Evolutionary conservation across 2,888 invertebrate genomes (phyloP), one percentile per base, ranked within the genome.

Genomic region (Papilio protenor): DNA sequence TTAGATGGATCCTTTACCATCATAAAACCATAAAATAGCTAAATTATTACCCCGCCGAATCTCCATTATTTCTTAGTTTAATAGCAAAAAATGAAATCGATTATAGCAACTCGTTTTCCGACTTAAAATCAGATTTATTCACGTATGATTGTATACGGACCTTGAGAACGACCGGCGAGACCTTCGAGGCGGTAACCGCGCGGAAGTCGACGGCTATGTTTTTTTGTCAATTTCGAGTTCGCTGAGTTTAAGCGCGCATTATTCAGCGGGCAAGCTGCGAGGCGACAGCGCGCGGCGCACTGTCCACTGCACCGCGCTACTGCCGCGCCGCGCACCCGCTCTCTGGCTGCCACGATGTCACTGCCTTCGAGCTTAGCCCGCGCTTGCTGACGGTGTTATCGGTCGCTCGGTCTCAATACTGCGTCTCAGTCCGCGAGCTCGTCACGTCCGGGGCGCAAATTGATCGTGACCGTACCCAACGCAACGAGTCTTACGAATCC

Each of bases 131-230:
- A 87, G 91, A 92, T 93, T 92, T 92, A 93, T 92, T 91, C 90
- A 91, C 88, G 91, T 93, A 93, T 91, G 93, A 93, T 92, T 93
- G 92, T 94, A 91, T 91, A 90, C 91, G 89, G 92, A 94, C 94
- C 94, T 94, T 94, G 94, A 94, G 92, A 90, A 87, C 89, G 89
- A 87, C 88, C 88, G 90, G 90, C 88, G 91, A 94, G 94, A 93
- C 94, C 94, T 94, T 94, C 94, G 91, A 92, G 92, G 89, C 90
- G 87, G 94, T 94, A 94, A 94, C 94, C 90, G 94, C 93, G 94
- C 94, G 94, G 94, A 94, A 94, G 93, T 94, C 88, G 92, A 87
- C 91, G 90, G 89, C 89, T 90, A 90, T 86, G 87, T 90, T 93
- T 92, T 89, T 94, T 94, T 93, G 93, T 92, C 90, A 92, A 92